A percentile compares a stretch with the other conserved stretches of the same genome.
Conservation (phyloP, 2,797 vertebrate species). For the Acridotheres tristis region DNA sequence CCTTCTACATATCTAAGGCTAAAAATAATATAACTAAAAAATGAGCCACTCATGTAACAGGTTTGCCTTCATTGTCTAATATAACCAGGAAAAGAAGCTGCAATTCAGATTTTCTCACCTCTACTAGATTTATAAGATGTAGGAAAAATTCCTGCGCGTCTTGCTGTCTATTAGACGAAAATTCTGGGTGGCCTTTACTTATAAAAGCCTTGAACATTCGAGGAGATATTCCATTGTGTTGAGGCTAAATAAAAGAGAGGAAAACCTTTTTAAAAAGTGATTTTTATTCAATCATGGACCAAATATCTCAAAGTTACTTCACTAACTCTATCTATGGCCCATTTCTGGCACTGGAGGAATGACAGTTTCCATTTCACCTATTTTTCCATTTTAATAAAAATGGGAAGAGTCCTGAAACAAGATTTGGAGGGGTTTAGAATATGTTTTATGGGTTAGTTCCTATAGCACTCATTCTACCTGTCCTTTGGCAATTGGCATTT, state of each 20-base stretch:
- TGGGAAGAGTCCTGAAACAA: neutral
- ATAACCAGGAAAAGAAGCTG: neutral
- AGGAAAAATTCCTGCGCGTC: slow-evolving; percentile 93
- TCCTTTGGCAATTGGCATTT: neutral
- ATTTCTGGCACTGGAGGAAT: neutral
- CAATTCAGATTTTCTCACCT: slow-evolving; percentile 80
- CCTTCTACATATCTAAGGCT: neutral
- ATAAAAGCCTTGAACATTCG: slow-evolving; percentile 93
- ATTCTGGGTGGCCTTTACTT: slow-evolving; percentile 92
- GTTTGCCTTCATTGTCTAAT: neutral
- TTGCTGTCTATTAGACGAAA: slow-evolving; percentile 96
- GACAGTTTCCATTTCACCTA: neutral
- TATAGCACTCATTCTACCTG: neutral
- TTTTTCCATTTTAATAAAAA: neutral
- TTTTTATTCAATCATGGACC: neutral
- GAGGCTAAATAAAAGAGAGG: slow-evolving; percentile 79
- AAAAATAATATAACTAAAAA: neutral
- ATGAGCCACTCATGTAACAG: neutral
- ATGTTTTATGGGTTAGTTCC: neutral
- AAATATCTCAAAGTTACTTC: neutral
- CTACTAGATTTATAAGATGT: slow-evolving; percentile 91
- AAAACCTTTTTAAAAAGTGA: neutral
- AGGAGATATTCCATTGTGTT: slow-evolving; percentile 90
- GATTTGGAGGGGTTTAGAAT: accelerated
- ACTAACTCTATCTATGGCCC: neutral